Evolutionary conservation across 2,113 vertebrate species (phyloP).

Genomic region (Chlorodrepanis virens): DNA sequence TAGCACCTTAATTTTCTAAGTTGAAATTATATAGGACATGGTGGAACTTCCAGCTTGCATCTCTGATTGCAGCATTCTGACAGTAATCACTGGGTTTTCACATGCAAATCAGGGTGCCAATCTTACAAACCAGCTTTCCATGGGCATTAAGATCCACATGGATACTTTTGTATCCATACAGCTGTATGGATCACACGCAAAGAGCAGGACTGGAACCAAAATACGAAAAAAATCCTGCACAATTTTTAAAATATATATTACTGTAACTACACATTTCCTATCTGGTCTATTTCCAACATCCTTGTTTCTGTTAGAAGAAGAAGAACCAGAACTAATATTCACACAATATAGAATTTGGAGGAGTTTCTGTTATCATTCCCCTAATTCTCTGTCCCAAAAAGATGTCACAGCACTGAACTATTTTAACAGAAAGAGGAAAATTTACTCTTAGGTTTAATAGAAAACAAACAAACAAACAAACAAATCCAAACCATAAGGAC

Average conservation of each 20-base stretch:
- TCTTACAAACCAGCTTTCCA: background rate
- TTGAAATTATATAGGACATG: background rate
- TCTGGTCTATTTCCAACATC: background rate
- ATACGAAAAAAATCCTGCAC: background rate
- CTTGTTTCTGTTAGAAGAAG: background rate
- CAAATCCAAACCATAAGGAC: background rate
- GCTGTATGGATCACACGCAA: background rate
- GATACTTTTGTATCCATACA: background rate
- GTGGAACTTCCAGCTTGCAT: background rate
- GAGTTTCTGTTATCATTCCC: background rate
- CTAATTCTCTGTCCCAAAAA: background rate
- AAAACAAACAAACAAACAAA: background rate
- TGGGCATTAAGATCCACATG: background rate
- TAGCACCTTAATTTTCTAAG: background rate
- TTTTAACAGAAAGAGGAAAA: background rate
- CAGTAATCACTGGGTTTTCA: slow-evolving; percentile 35
- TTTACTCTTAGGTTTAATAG: background rate
- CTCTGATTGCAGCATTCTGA: slow-evolving; percentile 35
- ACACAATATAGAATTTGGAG: background rate
- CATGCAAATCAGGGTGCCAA: slow-evolving; percentile 10
- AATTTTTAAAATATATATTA: background rate
- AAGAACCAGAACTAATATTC: background rate
- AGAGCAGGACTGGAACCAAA: background rate
- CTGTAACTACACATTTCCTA: background rate
- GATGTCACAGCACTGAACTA: background rate